A percentile compares a stretch with the other conserved stretches of the same genome.
Conservation (phyloP, 1,140 invertebrate genomes). For the Panagrolaimus sp. region DNA sequence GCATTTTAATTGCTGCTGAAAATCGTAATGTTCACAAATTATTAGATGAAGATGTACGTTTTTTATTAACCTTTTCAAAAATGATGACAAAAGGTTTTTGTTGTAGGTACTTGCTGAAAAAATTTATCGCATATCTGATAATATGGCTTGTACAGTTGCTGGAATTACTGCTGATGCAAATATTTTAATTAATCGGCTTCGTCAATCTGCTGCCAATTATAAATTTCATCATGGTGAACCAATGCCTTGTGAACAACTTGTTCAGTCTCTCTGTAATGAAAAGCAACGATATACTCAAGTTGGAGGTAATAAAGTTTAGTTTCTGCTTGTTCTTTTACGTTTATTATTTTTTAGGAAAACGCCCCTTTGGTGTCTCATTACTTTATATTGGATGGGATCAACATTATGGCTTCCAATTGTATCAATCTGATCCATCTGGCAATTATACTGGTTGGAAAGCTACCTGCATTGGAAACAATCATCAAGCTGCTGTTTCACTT, state of each 20-base stretch:
- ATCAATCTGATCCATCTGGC: slow-evolving; percentile 97
- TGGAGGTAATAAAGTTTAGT: slow-evolving; percentile 70
- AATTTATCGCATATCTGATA: slow-evolving; percentile 81
- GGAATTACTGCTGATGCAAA: slow-evolving; percentile 99
- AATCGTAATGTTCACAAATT: slow-evolving; percentile 93
- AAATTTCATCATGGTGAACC: slow-evolving; percentile 73
- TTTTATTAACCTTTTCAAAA: neutral
- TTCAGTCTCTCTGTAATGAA: slow-evolving; percentile 92
- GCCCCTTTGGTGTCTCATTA: slow-evolving; percentile 88
- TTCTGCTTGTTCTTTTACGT: slow-evolving; percentile 16
- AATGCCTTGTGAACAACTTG: slow-evolving; percentile 97
- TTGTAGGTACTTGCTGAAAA: slow-evolving; percentile 72
- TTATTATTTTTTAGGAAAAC: slow-evolving; percentile 66
- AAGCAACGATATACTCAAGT: slow-evolving; percentile 99
- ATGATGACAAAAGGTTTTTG: neutral
- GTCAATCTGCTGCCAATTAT: slow-evolving; percentile 62
- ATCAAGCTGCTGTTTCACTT: slow-evolving; percentile 87
- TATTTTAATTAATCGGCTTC: slow-evolving; percentile 90
- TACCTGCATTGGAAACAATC: slow-evolving; percentile 98
- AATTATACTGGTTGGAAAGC: slow-evolving; percentile 99
- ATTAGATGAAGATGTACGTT: slow-evolving; percentile 73
- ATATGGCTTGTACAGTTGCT: slow-evolving; percentile 97
- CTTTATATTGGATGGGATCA: slow-evolving; percentile 99
- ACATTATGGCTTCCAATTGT: slow-evolving; percentile 95
- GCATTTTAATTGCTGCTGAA: slow-evolving; percentile 92